phyloP scores from a whole-genome alignment of 2,113 vertebrate species.

The Clarias batrachus region DNA sequence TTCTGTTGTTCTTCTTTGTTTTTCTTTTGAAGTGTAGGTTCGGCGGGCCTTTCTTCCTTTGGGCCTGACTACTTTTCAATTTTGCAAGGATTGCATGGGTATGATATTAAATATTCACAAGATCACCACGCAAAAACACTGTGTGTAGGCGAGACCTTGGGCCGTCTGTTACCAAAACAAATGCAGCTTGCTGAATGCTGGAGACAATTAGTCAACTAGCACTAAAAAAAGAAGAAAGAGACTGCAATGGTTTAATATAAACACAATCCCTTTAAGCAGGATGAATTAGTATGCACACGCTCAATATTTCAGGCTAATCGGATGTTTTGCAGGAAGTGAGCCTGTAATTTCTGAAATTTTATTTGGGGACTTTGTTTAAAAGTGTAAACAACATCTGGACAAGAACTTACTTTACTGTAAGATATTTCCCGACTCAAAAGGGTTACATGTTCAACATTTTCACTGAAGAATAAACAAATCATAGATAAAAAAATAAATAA shows the following conservation, averaged over 20 bases:
- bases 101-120: constrained; percentile 47
- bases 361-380: constrained; percentile 15
- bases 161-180: constrained; percentile 41
- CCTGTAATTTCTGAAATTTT: constrained; percentile 25
- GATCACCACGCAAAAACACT: constrained; percentile 30
- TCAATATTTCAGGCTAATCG: constrained; percentile 30
- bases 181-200: constrained; percentile 25
- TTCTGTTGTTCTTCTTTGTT: constrained; percentile 14
- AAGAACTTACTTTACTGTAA: constrained; percentile 1
- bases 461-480: neutral
- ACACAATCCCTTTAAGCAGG: constrained; percentile 30
- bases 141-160: constrained; percentile 32
- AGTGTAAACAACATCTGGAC: constrained; percentile 18
- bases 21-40: constrained; percentile 29
- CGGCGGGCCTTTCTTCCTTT: constrained; percentile 1
- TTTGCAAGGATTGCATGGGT: constrained; percentile 34
- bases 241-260: constrained; percentile 31
- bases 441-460: too few relatives aligned
- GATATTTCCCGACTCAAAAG: neutral
- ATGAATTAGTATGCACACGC: constrained; percentile 38
- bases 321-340: constrained; percentile 38
- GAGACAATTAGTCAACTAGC: constrained; percentile 35
- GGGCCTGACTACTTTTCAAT: constrained; percentile 16
- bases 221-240: neutral
- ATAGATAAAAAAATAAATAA: too few relatives aligned